phyloP scores from a whole-genome alignment of 2,113 vertebrate species.

The Polypterus senegalus region DNA sequence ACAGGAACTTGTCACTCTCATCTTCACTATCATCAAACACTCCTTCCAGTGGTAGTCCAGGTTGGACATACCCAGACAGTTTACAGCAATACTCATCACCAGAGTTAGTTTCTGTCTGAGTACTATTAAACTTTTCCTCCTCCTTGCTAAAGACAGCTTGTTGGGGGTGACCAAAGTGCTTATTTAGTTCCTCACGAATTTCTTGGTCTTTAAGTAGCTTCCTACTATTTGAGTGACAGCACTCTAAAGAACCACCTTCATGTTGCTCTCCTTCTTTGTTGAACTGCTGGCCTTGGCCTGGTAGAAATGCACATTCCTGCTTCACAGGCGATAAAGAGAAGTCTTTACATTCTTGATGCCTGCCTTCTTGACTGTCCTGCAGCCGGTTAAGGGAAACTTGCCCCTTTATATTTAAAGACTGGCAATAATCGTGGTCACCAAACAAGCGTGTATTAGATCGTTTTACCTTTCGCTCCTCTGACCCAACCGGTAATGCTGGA shows the following conservation, averaged over 20 bases:
- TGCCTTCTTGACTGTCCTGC: conserved; percentile 67
- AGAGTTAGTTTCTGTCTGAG: conserved; percentile 55
- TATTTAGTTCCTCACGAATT: conserved; percentile 93
- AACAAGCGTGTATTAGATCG: conserved; percentile 67
- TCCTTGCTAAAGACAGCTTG: conserved; percentile 70
- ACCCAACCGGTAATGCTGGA: conserved; percentile 53
- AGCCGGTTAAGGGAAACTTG: conserved; percentile 57
- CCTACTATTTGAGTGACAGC: conserved; percentile 51
- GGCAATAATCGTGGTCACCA: conserved; percentile 98
- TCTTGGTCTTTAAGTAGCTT: conserved; percentile 89
- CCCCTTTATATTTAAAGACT: conserved; percentile 72
- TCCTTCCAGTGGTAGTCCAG: conserved; percentile 71
- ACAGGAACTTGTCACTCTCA: conserved; percentile 77
- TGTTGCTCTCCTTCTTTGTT: conserved; percentile 51
- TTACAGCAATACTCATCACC: conserved; percentile 65
- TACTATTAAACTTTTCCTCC: conserved; percentile 45
- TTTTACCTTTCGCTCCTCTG: conserved; percentile 73
- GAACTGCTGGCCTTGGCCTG: conserved; percentile 50
- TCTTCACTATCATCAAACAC: conserved; percentile 80
- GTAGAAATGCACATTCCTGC: conserved; percentile 56
- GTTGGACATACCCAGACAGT: conserved; percentile 79
- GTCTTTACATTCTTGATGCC: conserved; percentile 76
- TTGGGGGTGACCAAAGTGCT: conserved; percentile 89
- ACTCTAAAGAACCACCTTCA: conserved; percentile 42
- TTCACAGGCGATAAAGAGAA: conserved; percentile 57